Base-by-base conservation (phyloP, 2,797 vertebrate genomes). In the Lophius americanus region DNA sequence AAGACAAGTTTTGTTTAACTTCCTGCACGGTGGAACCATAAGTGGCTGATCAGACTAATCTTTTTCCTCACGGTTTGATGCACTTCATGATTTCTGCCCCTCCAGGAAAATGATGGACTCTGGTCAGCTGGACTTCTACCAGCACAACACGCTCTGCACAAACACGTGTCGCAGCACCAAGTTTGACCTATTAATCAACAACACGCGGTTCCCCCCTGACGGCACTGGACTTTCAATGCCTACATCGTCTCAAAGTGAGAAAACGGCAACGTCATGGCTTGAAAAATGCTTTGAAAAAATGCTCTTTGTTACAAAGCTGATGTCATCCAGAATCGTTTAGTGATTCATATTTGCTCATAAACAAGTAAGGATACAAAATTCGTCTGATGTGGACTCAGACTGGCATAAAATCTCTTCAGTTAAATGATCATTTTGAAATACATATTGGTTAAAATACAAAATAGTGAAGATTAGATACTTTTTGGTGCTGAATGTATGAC, bases 81-180 rank as follows among this genome's bases (percentile, higher is more conserved):
- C 36, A 1, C n/a, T 44, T 53, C 4, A 2, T 38, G 0, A 4
- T 37, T 63, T 64, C n/a, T 49, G 4, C 57, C 60, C 23, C 65
- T 71, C 67, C 85, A 99, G 98, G 88, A 99, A 99, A 91, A 98
- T 99, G 96, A 99, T 99, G 98, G 98, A 99, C 78, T 98, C 97
- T 0, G 97, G 97, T 52, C 97, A 99, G 88, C 96, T 99, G 23
- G 97, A 99, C 89, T 99, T 99, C 88, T 99, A 98, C 88, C 95
- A 99, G 70, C 98, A 99, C 3, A 96, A 96, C 88, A 96, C 96
- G 2, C 95, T 99, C 70, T 99, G 98, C 82, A 98, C 98, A 80
- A 99, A 99, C 92, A 99, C 98, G 6, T 99, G 98, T 80, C 95
- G 98, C 75, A 99, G 98, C 91, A 99, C 98, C 89, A 99, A 99